Base-by-base conservation (phyloP, 2,113 vertebrate genomes). In the Tupaia tana region DNA sequence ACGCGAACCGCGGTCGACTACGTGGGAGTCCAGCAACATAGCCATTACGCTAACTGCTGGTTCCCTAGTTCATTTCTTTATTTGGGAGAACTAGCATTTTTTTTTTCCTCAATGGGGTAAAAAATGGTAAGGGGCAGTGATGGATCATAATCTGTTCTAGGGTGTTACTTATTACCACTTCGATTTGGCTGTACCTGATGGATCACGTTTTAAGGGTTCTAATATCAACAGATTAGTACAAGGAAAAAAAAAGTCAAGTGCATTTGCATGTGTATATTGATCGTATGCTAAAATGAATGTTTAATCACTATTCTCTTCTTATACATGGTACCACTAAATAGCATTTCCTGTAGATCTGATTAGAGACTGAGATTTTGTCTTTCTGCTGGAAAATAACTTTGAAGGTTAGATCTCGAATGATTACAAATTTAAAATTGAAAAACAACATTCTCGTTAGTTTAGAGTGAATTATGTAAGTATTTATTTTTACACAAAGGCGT, bases 1-100 rank as follows among this genome's bases (percentile, higher is more conserved):
- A n/a, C n/a, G n/a, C n/a, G n/a, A n/a, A n/a, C n/a, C n/a, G n/a
- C n/a, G n/a, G n/a, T n/a, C n/a, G n/a, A n/a, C n/a, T n/a, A n/a
- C n/a, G n/a, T n/a, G n/a, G n/a, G n/a, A n/a, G n/a, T n/a, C n/a
- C n/a, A n/a, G n/a, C n/a, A n/a, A n/a, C n/a, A n/a, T n/a, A n/a
- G n/a, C n/a, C n/a, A n/a, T n/a, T n/a, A n/a, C n/a, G n/a, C n/a
- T n/a, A n/a, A n/a, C n/a, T n/a, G n/a, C n/a, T n/a, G n/a, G n/a
- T n/a, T n/a, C n/a, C n/a, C n/a, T n/a, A 66, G 86, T 67, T 90
- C 1, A 66, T 77, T 95, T 24, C 27, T 85, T 75, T 43, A 90
- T 79, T 92, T 2, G 66, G 29, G 29, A 85, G 22, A 80, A 73
- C 27, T 92, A 95, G 73, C 74, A 64, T 29, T 85, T 34, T 87